Base-by-base conservation (phyloP, 1,140 invertebrate genomes). In the Caenorhabditis tropicalis region DNA sequence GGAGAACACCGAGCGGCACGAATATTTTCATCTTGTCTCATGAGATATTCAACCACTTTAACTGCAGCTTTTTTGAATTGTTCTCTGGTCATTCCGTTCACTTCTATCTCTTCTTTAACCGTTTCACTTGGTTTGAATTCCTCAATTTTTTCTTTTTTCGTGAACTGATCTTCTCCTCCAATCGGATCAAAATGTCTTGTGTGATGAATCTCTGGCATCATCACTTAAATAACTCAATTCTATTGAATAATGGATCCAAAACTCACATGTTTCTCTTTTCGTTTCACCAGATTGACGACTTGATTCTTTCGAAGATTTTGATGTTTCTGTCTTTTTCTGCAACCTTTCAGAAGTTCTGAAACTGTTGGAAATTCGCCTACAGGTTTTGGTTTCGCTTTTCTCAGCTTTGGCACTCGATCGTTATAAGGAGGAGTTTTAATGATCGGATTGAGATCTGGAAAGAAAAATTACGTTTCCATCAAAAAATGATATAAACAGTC, bases 201-300 rank as follows among this genome's bases (percentile, higher is more conserved):
- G 15, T 74, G 65, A 31, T 74, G 65, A 24, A 74, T 74, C 43
- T 74, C 65, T 21, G 65, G 65, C 65, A 74, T 74, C 65, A 74
- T 74, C 15, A 74, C 65, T 74, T 33, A 27, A 74, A 74, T 19
- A n/a, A 19, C n/a, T 51, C 48, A 51, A 51, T 51, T 4, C 6
- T 1, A 6, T 19, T 19, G 1, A 51, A 46, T 0, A n/a, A 51
- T 51, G 1, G 2, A 9, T 27, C 15, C 21, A 10, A 56, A 56
- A 24, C 65, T 46, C n/a, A 74, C 65, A 46, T 24, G 65, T 43
- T 31, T 74, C 65, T 10, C 24, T 74, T 46, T 74, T 74, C 7
- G 65, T 43, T 46, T 74, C 65, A 2, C 1, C n/a, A 4, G 65
- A 31, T 31, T 65, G 58, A n/a, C 58, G 58, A n/a, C 36, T 74